Evolutionary conservation across 2,888 invertebrate genomes (phyloP), one percentile per base, ranked within the genome.

Genomic region (Herminia tarsipennalis): DNA sequence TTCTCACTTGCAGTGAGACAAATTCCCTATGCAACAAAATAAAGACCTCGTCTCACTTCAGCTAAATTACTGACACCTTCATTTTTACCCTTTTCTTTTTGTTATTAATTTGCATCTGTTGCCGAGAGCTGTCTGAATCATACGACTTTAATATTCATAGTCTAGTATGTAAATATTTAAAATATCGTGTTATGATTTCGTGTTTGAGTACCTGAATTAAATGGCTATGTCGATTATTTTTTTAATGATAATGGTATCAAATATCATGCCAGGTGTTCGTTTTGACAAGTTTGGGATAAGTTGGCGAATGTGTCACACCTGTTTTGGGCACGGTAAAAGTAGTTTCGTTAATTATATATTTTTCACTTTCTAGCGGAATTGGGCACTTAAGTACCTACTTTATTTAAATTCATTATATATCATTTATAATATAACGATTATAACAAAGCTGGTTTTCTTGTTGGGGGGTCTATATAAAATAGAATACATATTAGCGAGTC

Each of bases 21-120:
- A 6, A n/a, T 8, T 27, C 36, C 24, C 32, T 39, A 41, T 45
- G 29, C 25, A 21, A 35, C 47, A 56, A 66, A 68, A 73, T 65
- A 60, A 66, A 56, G 62, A 61, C 44, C 59, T 59, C 20, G 35
- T 13, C 22, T 27, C 46, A 53, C 50, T 56, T 25, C 48, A 53
- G 53, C 65, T 38, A 63, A 68, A 67, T 70, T 66, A 71, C 68
- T 60, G 62, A 70, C 73, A 69, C 66, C 60, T 62, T 42, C 8
- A 49, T 44, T 44, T n/a, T 48, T 52, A 41, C 35, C 47, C 49
- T 53, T 56, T 56, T 45, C 9, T 51, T 53, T 58, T 56, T 47
- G 46, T 53, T 42, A 54, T 47, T 56, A 51, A 58, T 63, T 60
- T 57, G 54, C 56, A 54, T 63, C 43, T 43, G 40, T 51, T 58